Evolutionary conservation across 2,888 invertebrate species (phyloP), one percentile per base, ranked within the genome.

Genomic region (Melieria omissa): DNA sequence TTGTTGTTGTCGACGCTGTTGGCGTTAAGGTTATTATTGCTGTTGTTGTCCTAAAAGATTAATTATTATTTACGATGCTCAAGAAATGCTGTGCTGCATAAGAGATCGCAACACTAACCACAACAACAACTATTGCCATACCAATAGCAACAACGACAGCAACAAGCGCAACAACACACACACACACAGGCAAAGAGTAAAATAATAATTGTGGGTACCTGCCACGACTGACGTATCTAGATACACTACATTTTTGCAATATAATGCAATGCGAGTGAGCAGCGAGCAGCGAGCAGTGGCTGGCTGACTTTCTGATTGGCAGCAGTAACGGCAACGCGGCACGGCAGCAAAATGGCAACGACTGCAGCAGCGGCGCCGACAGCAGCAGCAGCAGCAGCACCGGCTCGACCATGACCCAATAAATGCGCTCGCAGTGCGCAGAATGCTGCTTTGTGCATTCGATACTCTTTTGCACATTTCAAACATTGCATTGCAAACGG

Each of bases 381-480:
- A 62, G 62, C 52, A 49, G 41, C 54, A 9, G 44, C 47, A 69
- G n/a, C 62, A 62, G 16, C 29, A 46, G n/a, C 16, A 52, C 52
- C 9, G 5, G 12, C 60, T 63, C 74, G 78, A 75, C 78, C 78
- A 75, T 78, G 78, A 78, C 78, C 78, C 74, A 78, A 76, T 78
- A 78, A 78, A 76, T 75, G 74, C 65, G 74, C 71, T 74, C 75
- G 29, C 29, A 29, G 75, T 74, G 74, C 66, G 74, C 74, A 74
- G 62, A 65, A 44, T 60, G 68, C 44, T 41, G 54, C 16, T 10
- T 6, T 57, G 46, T 52, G 49, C 42, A 47, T 46, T 62, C 52
- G 52, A 52, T 52, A 52, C 52, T 52, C 52, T 52, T 52, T 52
- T 70, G 42, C 10, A 55, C 55, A 58, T 12, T 52, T 52, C 52